Evolutionary conservation across 2,797 vertebrate genomes (phyloP).

Genomic region (Dryobates pubescens): DNA sequence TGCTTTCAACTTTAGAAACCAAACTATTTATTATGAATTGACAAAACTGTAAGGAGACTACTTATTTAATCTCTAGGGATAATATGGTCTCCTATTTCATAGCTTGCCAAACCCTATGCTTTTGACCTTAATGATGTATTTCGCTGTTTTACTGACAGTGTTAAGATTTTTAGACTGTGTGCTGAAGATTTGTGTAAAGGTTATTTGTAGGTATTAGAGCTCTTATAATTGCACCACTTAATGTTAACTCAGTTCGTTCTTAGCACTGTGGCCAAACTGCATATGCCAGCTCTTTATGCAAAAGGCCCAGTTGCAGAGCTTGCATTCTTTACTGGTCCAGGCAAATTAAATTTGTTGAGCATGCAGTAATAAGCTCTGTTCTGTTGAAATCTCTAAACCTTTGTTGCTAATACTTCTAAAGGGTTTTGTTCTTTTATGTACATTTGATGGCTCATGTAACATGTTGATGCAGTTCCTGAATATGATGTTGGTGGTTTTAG

Average conservation of each 20-base stretch:
- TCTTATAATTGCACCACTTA: not conserved
- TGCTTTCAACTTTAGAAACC: not conserved
- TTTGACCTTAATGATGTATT: not conserved
- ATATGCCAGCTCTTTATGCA: slow-evolving; percentile 50
- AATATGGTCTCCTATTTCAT: not conserved
- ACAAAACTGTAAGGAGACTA: not conserved
- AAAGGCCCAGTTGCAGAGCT: slow-evolving; percentile 32
- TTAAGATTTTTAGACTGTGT: not conserved
- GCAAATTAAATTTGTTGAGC: slow-evolving; percentile 58
- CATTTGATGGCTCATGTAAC: not conserved
- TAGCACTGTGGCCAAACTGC: not conserved
- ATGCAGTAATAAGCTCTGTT: slow-evolving; percentile 34
- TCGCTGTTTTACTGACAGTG: not conserved
- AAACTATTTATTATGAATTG: not conserved
- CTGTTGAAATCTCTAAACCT: slow-evolving; percentile 33
- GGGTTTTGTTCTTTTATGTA: slow-evolving; percentile 10
- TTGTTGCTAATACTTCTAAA: slow-evolving; percentile 20
- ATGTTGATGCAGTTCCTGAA: not conserved
- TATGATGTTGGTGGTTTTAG: not conserved
- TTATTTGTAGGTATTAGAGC: not conserved
- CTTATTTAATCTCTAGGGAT: not conserved
- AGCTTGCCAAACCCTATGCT: not conserved
- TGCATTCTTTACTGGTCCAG: not conserved
- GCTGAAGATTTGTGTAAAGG: not conserved
- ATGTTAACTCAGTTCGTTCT: not conserved